A percentile compares a stretch with the other conserved stretches of the same genome.
Evolutionary conservation across 1,140 invertebrate genomes (phyloP).

Genomic region (Uloborus diversus): DNA sequence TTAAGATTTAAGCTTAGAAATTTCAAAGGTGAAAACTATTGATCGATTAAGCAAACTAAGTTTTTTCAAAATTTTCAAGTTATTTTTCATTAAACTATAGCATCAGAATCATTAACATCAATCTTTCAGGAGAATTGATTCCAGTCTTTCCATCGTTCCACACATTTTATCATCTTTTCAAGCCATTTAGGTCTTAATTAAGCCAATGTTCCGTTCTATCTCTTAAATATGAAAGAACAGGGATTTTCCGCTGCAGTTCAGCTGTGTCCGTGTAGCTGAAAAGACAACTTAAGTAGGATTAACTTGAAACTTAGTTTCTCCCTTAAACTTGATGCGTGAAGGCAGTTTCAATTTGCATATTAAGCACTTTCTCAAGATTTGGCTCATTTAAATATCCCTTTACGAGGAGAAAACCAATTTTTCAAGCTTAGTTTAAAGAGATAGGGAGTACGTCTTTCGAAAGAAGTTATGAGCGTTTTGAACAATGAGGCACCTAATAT

Average conservation of each 20-base stretch:
- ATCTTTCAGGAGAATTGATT: no score
- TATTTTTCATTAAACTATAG: no score
- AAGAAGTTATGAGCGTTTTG: not conserved
- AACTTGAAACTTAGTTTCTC: conserved; percentile 1
- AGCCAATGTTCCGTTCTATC: not conserved
- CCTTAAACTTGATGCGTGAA: conserved; percentile 1
- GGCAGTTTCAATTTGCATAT: conserved; percentile 28
- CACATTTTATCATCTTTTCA: no score
- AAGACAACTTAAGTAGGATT: not conserved
- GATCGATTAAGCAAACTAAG: no score
- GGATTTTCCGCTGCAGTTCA: not conserved
- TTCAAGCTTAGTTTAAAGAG: conserved; percentile 43
- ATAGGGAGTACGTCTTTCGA: not conserved
- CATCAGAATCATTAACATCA: no score
- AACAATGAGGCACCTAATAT: no score
- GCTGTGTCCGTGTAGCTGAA: conserved; percentile 1
- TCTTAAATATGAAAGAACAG: not conserved
- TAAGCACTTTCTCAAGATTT: conserved; percentile 21
- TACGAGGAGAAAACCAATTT: not conserved
- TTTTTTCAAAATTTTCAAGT: no score
- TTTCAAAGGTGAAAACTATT: no score
- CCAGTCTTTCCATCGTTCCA: no score
- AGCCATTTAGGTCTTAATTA: not conserved
- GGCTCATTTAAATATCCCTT: conserved; percentile 25
- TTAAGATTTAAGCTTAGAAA: no score